Conservation (phyloP, 2,797 vertebrate genomes). For the Limosa lapponica region DNA sequence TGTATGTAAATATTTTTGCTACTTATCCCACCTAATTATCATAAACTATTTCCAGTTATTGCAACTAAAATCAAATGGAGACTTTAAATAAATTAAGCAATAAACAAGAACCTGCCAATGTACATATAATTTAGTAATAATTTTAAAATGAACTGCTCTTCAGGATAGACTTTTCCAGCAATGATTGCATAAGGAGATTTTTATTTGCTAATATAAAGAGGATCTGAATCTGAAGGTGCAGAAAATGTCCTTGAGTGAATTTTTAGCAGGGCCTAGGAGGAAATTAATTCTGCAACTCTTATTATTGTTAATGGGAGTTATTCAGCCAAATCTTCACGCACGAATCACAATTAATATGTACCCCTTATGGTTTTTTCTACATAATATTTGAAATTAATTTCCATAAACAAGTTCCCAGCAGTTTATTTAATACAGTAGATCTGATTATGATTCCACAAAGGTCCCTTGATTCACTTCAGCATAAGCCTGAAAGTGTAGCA, state of each 20-base stretch:
- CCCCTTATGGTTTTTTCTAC: background rate
- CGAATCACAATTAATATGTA: background rate
- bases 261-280: background rate
- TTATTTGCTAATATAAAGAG: background rate
- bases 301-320: slow-evolving; percentile 37
- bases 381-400: slow-evolving; percentile 47
- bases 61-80: background rate
- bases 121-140: background rate
- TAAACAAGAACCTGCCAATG: background rate
- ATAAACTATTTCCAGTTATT: background rate
- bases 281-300: slow-evolving; percentile 40
- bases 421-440: slow-evolving; percentile 4
- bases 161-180: background rate
- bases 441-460: background rate
- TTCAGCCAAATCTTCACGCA: slow-evolving; percentile 30
- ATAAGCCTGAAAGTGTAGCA: background rate
- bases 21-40: background rate
- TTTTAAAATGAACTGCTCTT: background rate
- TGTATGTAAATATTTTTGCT: background rate
- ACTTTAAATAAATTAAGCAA: background rate
- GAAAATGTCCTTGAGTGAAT: background rate
- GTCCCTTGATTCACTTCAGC: background rate
- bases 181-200: background rate
- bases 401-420: slow-evolving; percentile 22
- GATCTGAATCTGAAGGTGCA: background rate